These are phyloP conservation scores for Bolinopsis microptera DNA, from an alignment of 37 sponge, comb jelly and placozoan genomes.

Conservation along the genomic window DNA sequence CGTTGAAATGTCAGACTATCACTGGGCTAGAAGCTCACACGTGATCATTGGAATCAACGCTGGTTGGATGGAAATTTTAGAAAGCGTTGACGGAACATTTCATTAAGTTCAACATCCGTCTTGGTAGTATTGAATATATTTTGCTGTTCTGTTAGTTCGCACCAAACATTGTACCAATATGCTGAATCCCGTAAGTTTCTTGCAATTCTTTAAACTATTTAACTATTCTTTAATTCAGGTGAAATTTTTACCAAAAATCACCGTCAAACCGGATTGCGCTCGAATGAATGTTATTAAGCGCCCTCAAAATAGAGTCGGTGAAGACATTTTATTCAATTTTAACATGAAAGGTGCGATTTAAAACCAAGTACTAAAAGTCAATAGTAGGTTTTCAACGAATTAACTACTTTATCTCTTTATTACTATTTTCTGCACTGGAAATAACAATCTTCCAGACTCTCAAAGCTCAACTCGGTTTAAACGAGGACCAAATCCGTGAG, in stretches of 20 bases:
- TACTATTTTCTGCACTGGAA: too few relatives aligned
- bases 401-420: too few relatives aligned
- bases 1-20: neutral
- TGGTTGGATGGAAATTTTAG: constrained; percentile 3
- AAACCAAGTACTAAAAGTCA: too few relatives aligned
- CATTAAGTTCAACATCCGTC: constrained; percentile 34
- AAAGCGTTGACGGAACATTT: constrained; percentile 66
- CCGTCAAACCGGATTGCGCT: too few relatives aligned
- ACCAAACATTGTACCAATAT: neutral
- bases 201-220: neutral
- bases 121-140: constrained; percentile 37
- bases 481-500: constrained; percentile 59
- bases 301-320: too few relatives aligned
- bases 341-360: too few relatives aligned
- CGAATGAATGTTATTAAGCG: too few relatives aligned
- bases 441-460: too few relatives aligned
- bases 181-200: neutral
- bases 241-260: neutral
- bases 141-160: neutral
- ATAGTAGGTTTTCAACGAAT: too few relatives aligned
- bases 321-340: too few relatives aligned
- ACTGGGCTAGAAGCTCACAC: neutral
- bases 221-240: neutral
- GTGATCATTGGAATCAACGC: neutral
- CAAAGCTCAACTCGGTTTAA: constrained; percentile 56